phyloP scores from a whole-genome alignment of 2,797 vertebrate genomes.

The Urosaurus nigricauda region DNA sequence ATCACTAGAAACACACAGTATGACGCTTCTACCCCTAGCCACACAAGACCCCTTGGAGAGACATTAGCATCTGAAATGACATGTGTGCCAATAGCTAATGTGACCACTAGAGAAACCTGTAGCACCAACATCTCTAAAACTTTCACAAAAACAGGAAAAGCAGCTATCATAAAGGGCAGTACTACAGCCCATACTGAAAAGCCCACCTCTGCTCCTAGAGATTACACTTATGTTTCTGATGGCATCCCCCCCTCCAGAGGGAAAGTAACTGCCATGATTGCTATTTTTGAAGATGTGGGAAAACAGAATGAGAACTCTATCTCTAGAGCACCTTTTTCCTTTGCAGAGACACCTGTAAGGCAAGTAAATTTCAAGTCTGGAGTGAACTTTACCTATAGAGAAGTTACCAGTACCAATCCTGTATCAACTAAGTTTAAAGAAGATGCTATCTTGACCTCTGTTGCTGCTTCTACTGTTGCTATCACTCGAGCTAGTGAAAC shows the following conservation, averaged over 20 bases:
- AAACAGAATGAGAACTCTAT: neutral
- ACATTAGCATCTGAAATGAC: neutral
- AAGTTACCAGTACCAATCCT: neutral
- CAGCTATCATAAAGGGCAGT: neutral
- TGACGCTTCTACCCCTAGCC: neutral
- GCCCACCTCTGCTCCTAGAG: neutral
- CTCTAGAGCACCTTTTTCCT: no score
- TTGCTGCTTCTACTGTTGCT: neutral
- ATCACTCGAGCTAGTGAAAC: neutral
- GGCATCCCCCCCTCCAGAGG: neutral
- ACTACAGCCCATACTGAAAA: neutral
- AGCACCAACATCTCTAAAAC: neutral
- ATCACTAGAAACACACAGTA: neutral
- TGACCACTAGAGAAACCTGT: neutral
- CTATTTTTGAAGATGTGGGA: neutral
- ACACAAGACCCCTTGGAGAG: neutral
- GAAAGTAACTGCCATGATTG: neutral
- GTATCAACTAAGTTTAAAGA: neutral
- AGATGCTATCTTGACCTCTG: neutral
- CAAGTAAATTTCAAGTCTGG: neutral
- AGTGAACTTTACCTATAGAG: neutral
- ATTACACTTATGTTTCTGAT: neutral
- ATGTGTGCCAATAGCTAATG: neutral
- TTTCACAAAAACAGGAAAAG: neutral
- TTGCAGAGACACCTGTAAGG: neutral